Evolutionary conservation across 2,888 invertebrate species (phyloP), one percentile per base, ranked within the genome.

Genomic region (Cephus pulcher): DNA sequence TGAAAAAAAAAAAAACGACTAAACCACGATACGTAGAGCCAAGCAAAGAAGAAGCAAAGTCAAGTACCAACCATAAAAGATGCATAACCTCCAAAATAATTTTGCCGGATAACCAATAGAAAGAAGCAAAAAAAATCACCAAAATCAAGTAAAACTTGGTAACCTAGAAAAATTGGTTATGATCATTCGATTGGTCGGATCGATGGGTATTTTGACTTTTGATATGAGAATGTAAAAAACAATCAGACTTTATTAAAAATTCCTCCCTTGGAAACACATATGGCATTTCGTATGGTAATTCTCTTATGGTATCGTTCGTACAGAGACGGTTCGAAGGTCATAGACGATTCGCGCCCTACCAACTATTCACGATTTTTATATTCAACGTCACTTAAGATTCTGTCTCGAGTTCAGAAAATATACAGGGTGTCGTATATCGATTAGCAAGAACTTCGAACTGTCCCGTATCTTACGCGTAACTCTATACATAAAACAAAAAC

Each of bases 211-310:
- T 56, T 74, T 34, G 34, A 12, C 34, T 74, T 34, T 30, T 23
- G n/a, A 15, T 74, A n/a, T 33, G 76, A 79, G 73, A 77, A 37
- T 76, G 74, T 77, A 81, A 80, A 83, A 83, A 84, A 81, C 80
- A 78, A 81, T 82, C 83, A 83, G 82, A 80, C 83, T 82, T 84
- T 78, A 78, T 78, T 78, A n/a, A 78, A 78, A 78, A 75, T 40
- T 34, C 75, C 75, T 78, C 69, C 80, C 37, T 81, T 77, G 78
- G 79, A 82, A 84, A 84, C 80, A 82, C 83, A 79, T 81, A 84
- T 82, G 83, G 84, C 81, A 81, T 83, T 80, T 79, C 81, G 80
- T 78, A 75, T 68, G 56, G 70, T 76, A 77, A 33, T 74, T 35
- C 23, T 34, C n/a, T 32, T 11, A 40, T 32, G 56, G 34, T 77